phyloP scores from a whole-genome alignment of 1,140 invertebrate species.

The Platorchestia sp. region DNA sequence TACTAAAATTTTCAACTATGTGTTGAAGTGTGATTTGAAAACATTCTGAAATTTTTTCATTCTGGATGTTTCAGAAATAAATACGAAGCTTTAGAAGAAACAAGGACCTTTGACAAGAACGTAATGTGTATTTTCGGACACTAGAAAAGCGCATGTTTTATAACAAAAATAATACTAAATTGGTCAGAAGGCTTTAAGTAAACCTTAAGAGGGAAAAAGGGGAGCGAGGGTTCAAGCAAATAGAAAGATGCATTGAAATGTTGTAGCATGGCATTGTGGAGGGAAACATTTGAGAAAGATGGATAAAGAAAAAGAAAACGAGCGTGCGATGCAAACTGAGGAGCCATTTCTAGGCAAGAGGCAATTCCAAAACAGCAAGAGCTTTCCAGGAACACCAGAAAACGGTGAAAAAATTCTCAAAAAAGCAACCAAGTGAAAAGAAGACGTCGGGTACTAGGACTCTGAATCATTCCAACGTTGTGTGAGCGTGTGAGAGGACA shows the following conservation, averaged over 20 bases:
- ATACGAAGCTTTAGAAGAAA: background rate
- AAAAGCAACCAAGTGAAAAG: background rate
- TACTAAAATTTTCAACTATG: too few relatives aligned
- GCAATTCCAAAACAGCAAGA: background rate
- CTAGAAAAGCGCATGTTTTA: background rate
- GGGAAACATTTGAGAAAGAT: background rate
- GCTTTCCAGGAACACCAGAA: background rate
- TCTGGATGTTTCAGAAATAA: background rate
- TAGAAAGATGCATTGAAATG: background rate
- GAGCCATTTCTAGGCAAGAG: slow-evolving; percentile 14
- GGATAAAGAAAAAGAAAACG: background rate
- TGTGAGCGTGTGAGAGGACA: background rate
- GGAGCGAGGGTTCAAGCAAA: background rate
- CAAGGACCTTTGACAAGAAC: too few relatives aligned
- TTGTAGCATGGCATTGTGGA: background rate
- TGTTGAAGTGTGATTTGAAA: background rate
- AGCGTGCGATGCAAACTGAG: background rate
- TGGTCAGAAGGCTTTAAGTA: background rate
- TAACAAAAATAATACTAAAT: background rate
- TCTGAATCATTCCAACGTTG: background rate
- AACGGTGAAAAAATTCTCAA: background rate
- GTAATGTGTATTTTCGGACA: background rate
- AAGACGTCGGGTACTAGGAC: background rate
- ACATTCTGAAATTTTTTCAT: background rate
- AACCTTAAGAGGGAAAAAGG: background rate